Base-by-base conservation (phyloP, 1,140 invertebrate genomes). In the Drosophila athabasca region DNA sequence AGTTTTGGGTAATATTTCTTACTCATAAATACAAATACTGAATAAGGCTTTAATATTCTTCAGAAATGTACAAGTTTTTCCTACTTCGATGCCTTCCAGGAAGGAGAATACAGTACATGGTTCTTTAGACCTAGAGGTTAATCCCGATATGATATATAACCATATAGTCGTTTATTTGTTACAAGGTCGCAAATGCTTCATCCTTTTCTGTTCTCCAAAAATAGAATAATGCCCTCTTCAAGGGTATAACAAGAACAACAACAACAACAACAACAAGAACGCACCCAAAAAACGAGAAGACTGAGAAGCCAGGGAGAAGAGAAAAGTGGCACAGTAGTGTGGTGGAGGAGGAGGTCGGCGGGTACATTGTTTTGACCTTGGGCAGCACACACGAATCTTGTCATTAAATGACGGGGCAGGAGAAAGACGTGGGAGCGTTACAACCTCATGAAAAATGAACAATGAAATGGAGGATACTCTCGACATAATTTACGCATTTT, bases 401-500 rank as follows among this genome's bases (percentile, higher is more conserved):
- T 79, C 76, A 84, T 84, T 84, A 79, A 62, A 68, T 49, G 59
- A 68, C 35, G 35, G 35, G 24, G 15, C n/a, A 29, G 11, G 15
- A 35, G 29, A 19, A 24, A 39, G 31, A 13, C 22, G n/a, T 1
- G 29, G 59, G 22, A 8, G 15, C 17, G 24, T 26, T 60, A 9
- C 35, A 50, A 22, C 31, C 15, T n/a, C n/a, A 6, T 26, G 22
- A 51, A 43, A 22, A 68, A 59, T 79, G 80, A 79, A 78, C 82
- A 87, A 76, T 80, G 62, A 62, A 39, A 13, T 39, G 35, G 35
- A 39, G 53, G 61, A 62, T 66, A 75, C 53, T 70, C 79, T 90
- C 59, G 73, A 80, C 87, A 90, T 82, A 90, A 88, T 90, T 90
- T 87, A 90, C 88, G 82, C 82, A 90, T 90, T 87, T 90, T 59